Percentiles rank a stretch among this genome's conserved stretches.
These are phyloP conservation scores for Clistopyga incitator DNA, from an alignment of 2,888 invertebrate genomes.

Conservation along the genomic window DNA sequence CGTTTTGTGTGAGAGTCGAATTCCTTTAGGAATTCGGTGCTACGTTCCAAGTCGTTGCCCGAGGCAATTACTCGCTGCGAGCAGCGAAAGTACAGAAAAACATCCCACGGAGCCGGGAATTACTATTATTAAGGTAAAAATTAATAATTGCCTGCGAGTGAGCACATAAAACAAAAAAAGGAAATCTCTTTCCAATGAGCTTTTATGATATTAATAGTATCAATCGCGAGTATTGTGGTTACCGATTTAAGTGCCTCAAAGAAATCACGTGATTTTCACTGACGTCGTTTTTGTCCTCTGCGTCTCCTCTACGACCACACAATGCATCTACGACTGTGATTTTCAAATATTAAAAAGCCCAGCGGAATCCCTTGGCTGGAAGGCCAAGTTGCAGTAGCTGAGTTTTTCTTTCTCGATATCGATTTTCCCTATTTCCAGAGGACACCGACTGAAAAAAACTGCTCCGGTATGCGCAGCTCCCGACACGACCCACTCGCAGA, in stretches of 20 bases:
- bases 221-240: neutral
- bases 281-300: neutral
- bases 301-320: neutral
- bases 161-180: neutral
- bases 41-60: constrained; percentile 26
- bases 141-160: constrained; percentile 17
- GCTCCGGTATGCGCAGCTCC: neutral
- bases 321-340: constrained; percentile 1
- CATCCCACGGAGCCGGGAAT: constrained; percentile 3
- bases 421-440: constrained; percentile 46
- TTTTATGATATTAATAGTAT: constrained; percentile 18
- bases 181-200: neutral
- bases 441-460: constrained; percentile 20
- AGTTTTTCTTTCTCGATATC: constrained; percentile 35
- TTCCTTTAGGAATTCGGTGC: constrained; percentile 36
- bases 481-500: neutral
- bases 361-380: neutral
- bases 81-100: constrained; percentile 6
- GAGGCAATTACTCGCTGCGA: constrained; percentile 22
- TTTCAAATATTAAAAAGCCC: constrained; percentile 40
- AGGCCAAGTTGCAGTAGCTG: constrained; percentile 3
- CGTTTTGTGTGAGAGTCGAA: constrained; percentile 9
- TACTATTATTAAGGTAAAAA: constrained; percentile 32
- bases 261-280: neutral
- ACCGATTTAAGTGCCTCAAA: constrained; percentile 13